Base-by-base conservation (phyloP, 2,797 vertebrate genomes). In the Kryptopterus vitreolus region DNA sequence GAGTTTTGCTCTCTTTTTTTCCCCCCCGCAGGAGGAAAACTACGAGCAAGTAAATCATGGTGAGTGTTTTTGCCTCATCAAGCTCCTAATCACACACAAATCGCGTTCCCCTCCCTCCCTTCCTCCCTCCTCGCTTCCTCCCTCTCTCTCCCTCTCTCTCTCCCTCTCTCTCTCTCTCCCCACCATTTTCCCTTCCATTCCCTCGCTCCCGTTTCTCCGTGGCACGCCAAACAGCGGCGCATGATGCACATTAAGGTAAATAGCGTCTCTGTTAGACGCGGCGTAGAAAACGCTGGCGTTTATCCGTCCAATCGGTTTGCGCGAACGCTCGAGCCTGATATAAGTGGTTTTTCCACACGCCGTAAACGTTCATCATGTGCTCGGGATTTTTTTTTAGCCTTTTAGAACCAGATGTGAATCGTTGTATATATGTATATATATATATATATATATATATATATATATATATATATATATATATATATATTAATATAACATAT, bases 31-130 rank as follows among this genome's bases (percentile, higher is more conserved):
- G 94, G 89, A 71, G 59, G 87, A 91, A 71, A 91, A 90, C 73
- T 81, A 92, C 74, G 91, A 93, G 81, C 84, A 86, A 82, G 86
- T 83, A 35, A 90, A 85, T 48, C 84, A 92, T 82, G 94, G 94
- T 93, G 81, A 92, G 93, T 52, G 29, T 71, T 24, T 57, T 50
- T 53, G 2, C 11, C 18, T 33, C 50, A 29, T 48, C 31, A 50
- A 52, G 9, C 10, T 48, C 52, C 35, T 70, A 46, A 33, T 65
- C 46, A n/a, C 7, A 22, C 31, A n/a, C 46, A 24, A 52, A 57
- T 18, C 18, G 33, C 1, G 1, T 26, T 59, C 15, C 24, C 8
- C 46, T 31, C 26, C 11, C 66, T 31, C 5, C 13, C 43, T 18
- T 22, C 15, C n/a, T 20, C 59, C 33, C 26, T 62, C 58, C 29